phyloP scores from a whole-genome alignment of 2,113 vertebrate genomes.

The Poecile atricapillus region DNA sequence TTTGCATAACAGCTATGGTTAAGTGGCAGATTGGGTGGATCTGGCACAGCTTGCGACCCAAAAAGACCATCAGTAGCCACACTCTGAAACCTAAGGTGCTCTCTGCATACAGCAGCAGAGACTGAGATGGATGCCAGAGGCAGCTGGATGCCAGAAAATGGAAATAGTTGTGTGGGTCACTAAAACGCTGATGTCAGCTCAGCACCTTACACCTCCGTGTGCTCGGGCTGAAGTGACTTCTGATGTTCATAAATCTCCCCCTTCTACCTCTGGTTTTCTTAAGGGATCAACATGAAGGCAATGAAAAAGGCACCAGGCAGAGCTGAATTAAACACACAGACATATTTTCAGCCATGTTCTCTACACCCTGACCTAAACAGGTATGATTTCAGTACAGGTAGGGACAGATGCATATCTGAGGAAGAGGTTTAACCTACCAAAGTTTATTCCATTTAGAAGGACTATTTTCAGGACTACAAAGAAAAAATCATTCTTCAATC shows the following conservation, averaged over 20 bases:
- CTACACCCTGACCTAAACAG: not conserved
- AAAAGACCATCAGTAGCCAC: not conserved
- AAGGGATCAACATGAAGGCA: not conserved
- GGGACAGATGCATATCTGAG: not conserved
- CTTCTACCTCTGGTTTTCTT: not conserved
- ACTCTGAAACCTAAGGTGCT: not conserved
- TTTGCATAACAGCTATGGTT: not conserved
- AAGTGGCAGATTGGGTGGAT: not conserved
- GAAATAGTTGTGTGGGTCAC: not conserved
- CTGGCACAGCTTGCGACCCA: fast-evolving
- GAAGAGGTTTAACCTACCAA: not conserved
- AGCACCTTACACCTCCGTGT: fast-evolving
- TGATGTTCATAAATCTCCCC: not conserved
- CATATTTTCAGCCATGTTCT: not conserved
- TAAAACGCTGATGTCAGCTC: fast-evolving
- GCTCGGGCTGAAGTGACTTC: not conserved
- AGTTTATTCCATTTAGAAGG: not conserved
- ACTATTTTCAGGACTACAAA: not conserved
- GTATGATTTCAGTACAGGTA: fast-evolving
- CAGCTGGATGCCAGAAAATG: not conserved
- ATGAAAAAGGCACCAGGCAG: not conserved
- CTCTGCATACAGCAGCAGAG: not conserved
- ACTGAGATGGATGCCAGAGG: not conserved
- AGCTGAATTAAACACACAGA: not conserved
- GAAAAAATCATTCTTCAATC: not conserved